Percentiles rank a stretch among this genome's conserved stretches.
Conservation (phyloP, 2,113 vertebrate species). For the Herpailurus yagouaroundi region DNA sequence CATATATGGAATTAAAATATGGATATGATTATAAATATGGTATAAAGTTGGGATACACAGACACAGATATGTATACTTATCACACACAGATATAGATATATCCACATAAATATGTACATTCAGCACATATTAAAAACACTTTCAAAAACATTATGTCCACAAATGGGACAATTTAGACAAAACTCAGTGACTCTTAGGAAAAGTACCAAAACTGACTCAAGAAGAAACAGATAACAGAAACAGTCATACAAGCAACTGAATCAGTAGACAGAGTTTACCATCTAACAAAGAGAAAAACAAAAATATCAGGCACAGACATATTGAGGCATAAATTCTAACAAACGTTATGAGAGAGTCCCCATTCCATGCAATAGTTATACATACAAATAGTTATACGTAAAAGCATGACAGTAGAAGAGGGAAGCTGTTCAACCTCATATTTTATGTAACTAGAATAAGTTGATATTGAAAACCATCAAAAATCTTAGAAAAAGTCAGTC, state of each 20-base stretch:
- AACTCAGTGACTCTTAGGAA: not conserved
- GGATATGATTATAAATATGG: not conserved
- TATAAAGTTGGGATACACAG: not conserved
- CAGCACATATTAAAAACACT: not conserved
- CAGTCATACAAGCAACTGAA: not conserved
- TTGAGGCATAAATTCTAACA: not conserved
- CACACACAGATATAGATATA: fast-evolving
- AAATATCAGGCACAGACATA: not conserved
- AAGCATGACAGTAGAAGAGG: not conserved
- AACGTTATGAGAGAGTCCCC: not conserved
- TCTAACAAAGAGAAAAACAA: not conserved
- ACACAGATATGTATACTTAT: not conserved
- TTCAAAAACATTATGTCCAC: not conserved
- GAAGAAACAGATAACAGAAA: not conserved
- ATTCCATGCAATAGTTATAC: not conserved
- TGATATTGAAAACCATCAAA: not conserved
- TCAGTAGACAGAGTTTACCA: not conserved
- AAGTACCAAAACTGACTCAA: not conserved
- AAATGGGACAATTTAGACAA: not conserved
- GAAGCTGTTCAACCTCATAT: not conserved
- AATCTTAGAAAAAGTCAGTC: not conserved
- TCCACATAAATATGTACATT: not conserved
- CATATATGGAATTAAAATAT: slow-evolving; percentile 16
- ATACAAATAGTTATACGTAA: not conserved
- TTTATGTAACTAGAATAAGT: not conserved